phyloP scores from a whole-genome alignment of 2,888 invertebrate genomes.

The Lycocerus yunnanus region DNA sequence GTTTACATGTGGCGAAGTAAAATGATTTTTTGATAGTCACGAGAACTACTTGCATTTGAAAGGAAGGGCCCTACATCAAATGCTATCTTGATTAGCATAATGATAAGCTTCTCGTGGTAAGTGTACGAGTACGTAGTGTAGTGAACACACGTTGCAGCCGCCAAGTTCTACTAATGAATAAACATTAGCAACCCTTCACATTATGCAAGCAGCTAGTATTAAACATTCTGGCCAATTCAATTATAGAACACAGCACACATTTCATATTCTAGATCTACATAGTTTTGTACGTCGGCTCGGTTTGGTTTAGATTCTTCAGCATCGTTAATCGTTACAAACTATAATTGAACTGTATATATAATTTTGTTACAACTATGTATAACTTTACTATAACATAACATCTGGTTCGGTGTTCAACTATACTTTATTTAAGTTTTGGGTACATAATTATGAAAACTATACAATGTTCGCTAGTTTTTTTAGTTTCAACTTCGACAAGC shows the following conservation, averaged over 20 bases:
- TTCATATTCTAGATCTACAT: constrained; percentile 49
- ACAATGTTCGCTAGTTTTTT: background rate
- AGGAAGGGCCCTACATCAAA: constrained; percentile 28
- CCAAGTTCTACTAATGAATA: constrained; percentile 48
- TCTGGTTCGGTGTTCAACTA: background rate
- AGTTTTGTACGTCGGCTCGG: constrained; percentile 39
- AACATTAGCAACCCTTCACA: constrained; percentile 54
- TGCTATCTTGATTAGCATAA: constrained; percentile 36
- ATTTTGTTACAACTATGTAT: constrained; percentile 9
- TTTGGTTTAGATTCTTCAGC: constrained; percentile 29
- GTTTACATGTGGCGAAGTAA: background rate
- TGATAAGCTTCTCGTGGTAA: constrained; percentile 33
- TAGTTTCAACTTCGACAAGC: background rate
- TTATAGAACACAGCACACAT: constrained; percentile 54
- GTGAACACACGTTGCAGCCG: constrained; percentile 32
- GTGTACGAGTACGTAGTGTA: constrained; percentile 30
- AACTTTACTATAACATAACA: background rate
- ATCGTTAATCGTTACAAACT: constrained; percentile 25
- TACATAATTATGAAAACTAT: background rate
- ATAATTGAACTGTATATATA: constrained; percentile 13
- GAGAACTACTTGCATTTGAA: constrained; percentile 9
- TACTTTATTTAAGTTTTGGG: background rate
- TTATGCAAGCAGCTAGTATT: constrained; percentile 54
- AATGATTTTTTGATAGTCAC: background rate
- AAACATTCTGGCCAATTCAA: constrained; percentile 56